Evolutionary conservation across 2,797 vertebrate genomes (phyloP).

Genomic region (Nyctalus aviator): DNA sequence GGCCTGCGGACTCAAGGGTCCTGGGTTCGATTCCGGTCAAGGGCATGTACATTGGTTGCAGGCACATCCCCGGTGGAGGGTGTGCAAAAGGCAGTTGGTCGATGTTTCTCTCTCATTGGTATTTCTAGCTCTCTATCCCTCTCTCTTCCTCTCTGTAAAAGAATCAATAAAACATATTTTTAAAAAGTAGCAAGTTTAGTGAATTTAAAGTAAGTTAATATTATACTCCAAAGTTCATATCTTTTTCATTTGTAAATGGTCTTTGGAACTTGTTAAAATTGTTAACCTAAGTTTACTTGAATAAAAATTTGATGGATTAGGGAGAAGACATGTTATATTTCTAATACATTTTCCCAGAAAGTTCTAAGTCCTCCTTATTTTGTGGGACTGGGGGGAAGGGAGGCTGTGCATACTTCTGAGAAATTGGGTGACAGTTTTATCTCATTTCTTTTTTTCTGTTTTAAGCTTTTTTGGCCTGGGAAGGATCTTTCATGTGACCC

Average conservation of each 20-base stretch:
- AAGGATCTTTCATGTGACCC: background rate
- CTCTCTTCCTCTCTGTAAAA: no score
- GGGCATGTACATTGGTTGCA: no score
- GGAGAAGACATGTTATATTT: background rate
- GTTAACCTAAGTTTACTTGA: slow-evolving; percentile 15
- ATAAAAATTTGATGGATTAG: background rate
- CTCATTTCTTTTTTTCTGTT: background rate
- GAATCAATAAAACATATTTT: no score
- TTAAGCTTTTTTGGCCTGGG: background rate
- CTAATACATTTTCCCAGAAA: background rate
- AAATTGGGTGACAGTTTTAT: background rate
- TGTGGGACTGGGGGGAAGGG: fast-evolving
- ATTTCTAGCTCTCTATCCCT: no score
- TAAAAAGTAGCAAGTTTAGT: background rate
- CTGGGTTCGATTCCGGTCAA: no score
- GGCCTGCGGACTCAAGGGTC: no score
- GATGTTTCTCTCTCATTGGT: no score
- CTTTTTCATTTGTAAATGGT: background rate
- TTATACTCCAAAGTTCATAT: background rate
- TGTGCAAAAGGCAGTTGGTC: no score
- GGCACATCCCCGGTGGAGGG: no score
- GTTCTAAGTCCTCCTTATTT: background rate
- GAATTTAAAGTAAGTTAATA: background rate
- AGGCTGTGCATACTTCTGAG: background rate
- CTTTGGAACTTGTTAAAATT: background rate